These are phyloP conservation scores for Rhopalosiphum maidis DNA, from an alignment of 1,140 invertebrate genomes.

Conservation along the genomic window DNA sequence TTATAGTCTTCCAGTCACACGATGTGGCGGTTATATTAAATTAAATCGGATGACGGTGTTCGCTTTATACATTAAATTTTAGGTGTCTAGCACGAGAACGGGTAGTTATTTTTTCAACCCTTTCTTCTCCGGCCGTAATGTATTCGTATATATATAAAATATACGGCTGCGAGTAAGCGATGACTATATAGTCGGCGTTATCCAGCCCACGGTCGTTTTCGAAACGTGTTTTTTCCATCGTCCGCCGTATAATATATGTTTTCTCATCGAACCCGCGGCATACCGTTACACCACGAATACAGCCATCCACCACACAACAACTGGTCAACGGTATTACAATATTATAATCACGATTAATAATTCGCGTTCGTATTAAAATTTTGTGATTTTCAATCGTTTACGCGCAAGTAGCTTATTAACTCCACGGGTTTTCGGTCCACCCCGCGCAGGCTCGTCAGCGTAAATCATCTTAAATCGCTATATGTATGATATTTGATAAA, in stretches of 20 bases:
- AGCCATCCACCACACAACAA: too few relatives aligned
- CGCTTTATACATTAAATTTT: background rate
- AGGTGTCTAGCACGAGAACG: background rate
- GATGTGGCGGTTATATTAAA: background rate
- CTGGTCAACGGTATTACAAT: too few relatives aligned
- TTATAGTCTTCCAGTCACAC: background rate
- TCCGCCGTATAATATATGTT: background rate
- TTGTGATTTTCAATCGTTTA: background rate
- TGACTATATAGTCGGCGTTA: too few relatives aligned
- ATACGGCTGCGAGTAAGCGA: too few relatives aligned
- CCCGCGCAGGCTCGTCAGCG: too few relatives aligned
- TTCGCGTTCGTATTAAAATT: background rate
- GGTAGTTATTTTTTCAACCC: background rate
- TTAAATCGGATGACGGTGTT: background rate
- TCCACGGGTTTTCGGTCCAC: background rate
- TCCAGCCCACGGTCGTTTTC: too few relatives aligned
- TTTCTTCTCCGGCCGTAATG: background rate
- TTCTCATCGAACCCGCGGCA: background rate
- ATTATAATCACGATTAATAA: too few relatives aligned
- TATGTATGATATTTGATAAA: too few relatives aligned
- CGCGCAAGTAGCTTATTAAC: too few relatives aligned
- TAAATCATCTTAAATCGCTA: too few relatives aligned
- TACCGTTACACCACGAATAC: too few relatives aligned
- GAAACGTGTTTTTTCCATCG: background rate
- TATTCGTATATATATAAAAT: background rate